Conservation (phyloP, 1,140 invertebrate species). For the Maniola jurtina region DNA sequence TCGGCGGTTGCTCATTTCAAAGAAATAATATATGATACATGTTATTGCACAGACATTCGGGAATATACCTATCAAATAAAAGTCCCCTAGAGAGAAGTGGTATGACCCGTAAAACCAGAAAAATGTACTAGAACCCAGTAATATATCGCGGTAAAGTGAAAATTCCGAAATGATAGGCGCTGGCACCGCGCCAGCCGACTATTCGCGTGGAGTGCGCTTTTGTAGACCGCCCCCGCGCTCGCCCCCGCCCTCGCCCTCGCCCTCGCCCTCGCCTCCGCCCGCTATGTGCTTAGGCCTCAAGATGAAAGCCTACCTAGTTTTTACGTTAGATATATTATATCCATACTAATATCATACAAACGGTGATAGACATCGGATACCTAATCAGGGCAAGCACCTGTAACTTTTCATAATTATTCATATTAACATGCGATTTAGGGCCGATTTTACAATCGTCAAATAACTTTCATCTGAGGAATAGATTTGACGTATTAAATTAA, state of each 20-base stretch:
- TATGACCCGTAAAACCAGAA: conserved; percentile 13
- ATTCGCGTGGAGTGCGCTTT: conserved; percentile 2
- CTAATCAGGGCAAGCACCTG: too few species aligned
- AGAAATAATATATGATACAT: neutral
- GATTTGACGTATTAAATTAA: too few species aligned
- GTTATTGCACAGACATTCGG: neutral
- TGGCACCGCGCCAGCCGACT: neutral
- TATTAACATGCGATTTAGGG: too few species aligned
- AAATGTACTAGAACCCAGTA: conserved; percentile 22
- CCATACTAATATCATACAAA: too few species aligned
- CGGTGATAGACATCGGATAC: too few species aligned
- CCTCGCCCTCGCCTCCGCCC: conserved; percentile 35
- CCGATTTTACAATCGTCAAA: too few species aligned
- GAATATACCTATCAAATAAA: conserved; percentile 3
- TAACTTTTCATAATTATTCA: too few species aligned
- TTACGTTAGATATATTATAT: too few species aligned
- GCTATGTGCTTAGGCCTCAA: conserved; percentile 31
- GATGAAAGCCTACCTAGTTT: conserved; percentile 31
- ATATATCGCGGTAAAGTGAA: conserved; percentile 32
- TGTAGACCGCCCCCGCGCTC: conserved; percentile 27
- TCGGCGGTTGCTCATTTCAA: neutral
- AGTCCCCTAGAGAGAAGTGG: conserved; percentile 16
- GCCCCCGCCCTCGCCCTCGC: conserved; percentile 33
- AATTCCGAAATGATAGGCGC: conserved; percentile 41
- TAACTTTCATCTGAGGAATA: too few species aligned